phyloP scores from a whole-genome alignment of 2,888 invertebrate genomes.

The Nemotelus pantherinus region DNA sequence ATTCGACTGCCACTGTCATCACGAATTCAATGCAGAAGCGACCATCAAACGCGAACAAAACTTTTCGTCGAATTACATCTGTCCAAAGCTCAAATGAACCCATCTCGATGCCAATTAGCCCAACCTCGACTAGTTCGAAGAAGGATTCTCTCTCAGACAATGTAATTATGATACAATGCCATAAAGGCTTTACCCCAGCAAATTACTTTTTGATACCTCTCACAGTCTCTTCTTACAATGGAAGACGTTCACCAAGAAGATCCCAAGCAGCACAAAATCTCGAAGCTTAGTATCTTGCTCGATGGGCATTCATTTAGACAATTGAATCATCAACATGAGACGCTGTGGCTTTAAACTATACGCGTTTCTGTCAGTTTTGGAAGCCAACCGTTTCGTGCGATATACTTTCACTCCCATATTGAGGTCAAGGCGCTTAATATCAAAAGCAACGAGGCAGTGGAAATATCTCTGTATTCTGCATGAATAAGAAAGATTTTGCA shows the following conservation, averaged over 20 bases:
- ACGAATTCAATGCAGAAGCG: no score
- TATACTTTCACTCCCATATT: no score
- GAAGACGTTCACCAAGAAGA: background rate
- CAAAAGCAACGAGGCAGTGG: no score
- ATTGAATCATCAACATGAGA: background rate
- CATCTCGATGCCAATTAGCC: conserved; percentile 15
- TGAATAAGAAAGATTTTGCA: no score
- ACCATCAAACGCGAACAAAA: background rate
- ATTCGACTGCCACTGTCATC: no score
- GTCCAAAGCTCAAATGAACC: background rate
- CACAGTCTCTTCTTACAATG: conserved; percentile 1
- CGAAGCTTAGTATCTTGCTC: background rate
- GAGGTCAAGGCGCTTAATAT: no score
- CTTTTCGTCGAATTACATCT: background rate
- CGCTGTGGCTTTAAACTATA: background rate
- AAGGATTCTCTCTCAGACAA: conserved; percentile 1
- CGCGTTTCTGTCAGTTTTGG: no score
- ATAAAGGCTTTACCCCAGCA: conserved; percentile 14
- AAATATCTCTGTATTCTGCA: no score
- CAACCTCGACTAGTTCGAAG: background rate
- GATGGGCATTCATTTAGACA: background rate
- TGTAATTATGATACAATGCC: conserved; percentile 4
- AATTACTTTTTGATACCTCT: conserved; percentile 36
- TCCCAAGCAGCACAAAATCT: no score
- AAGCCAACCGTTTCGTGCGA: no score